phyloP scores from a whole-genome alignment of 2,797 vertebrate species.

The Myotis daubentonii region DNA sequence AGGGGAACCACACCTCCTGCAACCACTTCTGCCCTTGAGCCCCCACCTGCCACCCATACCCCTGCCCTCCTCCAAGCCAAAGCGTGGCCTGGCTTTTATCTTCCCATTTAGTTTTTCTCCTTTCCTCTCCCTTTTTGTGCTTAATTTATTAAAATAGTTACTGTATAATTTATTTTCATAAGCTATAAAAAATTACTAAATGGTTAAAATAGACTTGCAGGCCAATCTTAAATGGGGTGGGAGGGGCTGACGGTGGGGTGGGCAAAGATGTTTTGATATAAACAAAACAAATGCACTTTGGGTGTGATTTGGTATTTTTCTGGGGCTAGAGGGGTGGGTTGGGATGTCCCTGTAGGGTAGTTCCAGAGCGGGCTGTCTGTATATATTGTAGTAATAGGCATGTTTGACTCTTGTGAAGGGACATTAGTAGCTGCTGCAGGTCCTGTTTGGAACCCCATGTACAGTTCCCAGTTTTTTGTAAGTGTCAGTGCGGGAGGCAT shows the following conservation, averaged over 20 bases:
- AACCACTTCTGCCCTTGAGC: constrained; percentile 46
- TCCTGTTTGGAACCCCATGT: constrained; percentile 78
- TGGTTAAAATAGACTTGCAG: constrained; percentile 83
- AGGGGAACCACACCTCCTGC: background rate
- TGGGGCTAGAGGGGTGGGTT: constrained; percentile 69
- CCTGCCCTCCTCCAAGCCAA: constrained; percentile 72
- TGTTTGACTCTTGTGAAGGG: constrained; percentile 83
- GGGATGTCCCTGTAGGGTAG: constrained; percentile 79
- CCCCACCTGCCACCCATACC: background rate
- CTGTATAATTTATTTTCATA: constrained; percentile 88
- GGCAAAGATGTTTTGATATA: constrained; percentile 83
- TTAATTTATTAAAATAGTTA: constrained; percentile 88
- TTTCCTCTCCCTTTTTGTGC: constrained; percentile 71
- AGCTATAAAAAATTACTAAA: constrained; percentile 84
- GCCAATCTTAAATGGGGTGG: constrained; percentile 81
- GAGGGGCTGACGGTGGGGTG: constrained; percentile 64
- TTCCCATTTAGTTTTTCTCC: constrained; percentile 67
- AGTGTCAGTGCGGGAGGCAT: constrained; percentile 80
- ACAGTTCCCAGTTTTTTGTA: constrained; percentile 77
- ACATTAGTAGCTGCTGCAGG: constrained; percentile 81
- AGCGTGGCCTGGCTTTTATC: constrained; percentile 77
- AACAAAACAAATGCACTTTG: constrained; percentile 84
- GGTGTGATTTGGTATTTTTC: constrained; percentile 85
- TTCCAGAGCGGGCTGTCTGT: constrained; percentile 80
- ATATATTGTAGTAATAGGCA: constrained; percentile 84